phyloP scores from a whole-genome alignment of 2,888 invertebrate genomes.

The Rugalucina vietnamica region DNA sequence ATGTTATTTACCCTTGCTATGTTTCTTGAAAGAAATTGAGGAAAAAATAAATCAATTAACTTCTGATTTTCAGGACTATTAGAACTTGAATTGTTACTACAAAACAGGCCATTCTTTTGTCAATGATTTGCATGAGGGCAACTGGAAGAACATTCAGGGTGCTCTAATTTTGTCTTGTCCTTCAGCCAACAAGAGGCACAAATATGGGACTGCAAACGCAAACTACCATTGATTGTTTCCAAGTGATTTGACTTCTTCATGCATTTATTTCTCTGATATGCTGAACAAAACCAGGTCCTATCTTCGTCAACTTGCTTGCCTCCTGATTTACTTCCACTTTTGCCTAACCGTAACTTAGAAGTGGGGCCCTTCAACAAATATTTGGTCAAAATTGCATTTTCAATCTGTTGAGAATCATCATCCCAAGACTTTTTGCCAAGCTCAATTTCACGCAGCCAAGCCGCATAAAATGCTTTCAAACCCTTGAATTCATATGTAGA shows the following conservation, averaged over 20 bases:
- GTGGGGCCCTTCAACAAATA: neutral
- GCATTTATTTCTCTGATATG: neutral
- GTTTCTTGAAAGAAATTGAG: neutral
- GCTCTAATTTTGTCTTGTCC: neutral
- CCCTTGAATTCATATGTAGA: neutral
- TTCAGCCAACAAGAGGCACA: conserved; percentile 8
- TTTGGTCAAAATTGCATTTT: neutral
- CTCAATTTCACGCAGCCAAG: conserved; percentile 10
- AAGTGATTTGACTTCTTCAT: neutral
- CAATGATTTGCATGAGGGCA: neutral
- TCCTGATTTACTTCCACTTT: neutral
- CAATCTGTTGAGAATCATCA: neutral
- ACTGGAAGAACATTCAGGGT: neutral
- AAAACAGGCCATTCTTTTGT: neutral
- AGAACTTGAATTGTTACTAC: neutral
- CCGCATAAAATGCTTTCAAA: neutral
- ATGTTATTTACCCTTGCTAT: neutral
- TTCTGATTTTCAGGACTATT: neutral
- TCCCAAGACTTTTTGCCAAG: neutral
- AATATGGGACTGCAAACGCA: neutral
- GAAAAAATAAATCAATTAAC: neutral
- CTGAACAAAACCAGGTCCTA: conserved; percentile 3
- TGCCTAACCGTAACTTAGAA: neutral
- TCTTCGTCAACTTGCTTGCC: neutral
- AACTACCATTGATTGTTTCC: neutral